A percentile compares a stretch with the other conserved stretches of the same genome.
Conservation (phyloP, 2,888 invertebrate genomes). For the Smittia sp. region DNA sequence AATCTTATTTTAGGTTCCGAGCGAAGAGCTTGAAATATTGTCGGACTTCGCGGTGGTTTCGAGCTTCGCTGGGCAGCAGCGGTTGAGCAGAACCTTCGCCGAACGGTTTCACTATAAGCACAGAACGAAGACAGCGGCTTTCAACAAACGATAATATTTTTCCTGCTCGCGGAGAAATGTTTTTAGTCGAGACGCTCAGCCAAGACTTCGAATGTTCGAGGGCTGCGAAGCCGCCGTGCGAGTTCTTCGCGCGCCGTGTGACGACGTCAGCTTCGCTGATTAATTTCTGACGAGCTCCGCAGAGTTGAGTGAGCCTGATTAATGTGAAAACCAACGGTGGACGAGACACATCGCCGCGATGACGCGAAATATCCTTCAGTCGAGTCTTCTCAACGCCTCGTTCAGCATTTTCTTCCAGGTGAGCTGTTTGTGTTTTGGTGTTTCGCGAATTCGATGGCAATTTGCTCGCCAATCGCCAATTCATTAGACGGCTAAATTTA, state of each 20-base stretch:
- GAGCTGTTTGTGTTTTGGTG: background rate
- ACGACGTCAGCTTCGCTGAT: background rate
- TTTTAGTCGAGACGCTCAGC: too few relatives aligned
- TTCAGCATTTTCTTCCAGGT: slow-evolving; percentile 39
- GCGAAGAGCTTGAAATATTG: background rate
- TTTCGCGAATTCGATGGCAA: background rate
- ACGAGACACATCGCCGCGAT: too few relatives aligned
- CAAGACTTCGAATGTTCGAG: too few relatives aligned
- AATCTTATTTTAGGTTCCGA: background rate
- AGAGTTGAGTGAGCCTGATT: too few relatives aligned
- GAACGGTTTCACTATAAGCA: background rate
- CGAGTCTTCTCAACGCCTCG: slow-evolving; percentile 22
- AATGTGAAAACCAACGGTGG: too few relatives aligned
- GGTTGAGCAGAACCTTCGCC: background rate
- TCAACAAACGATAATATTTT: too few relatives aligned
- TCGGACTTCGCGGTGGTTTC: background rate
- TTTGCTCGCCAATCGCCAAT: background rate
- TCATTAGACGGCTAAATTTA: slow-evolving; percentile 29
- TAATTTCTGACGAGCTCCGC: too few relatives aligned
- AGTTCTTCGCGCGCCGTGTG: background rate
- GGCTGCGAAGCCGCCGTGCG: too few relatives aligned
- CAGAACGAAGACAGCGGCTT: too few relatives aligned
- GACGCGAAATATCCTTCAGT: slow-evolving; percentile 25
- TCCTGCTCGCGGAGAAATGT: too few relatives aligned
- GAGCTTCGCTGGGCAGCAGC: background rate